Conservation (phyloP, 2,888 invertebrate species). For the Apocheima hispidaria region DNA sequence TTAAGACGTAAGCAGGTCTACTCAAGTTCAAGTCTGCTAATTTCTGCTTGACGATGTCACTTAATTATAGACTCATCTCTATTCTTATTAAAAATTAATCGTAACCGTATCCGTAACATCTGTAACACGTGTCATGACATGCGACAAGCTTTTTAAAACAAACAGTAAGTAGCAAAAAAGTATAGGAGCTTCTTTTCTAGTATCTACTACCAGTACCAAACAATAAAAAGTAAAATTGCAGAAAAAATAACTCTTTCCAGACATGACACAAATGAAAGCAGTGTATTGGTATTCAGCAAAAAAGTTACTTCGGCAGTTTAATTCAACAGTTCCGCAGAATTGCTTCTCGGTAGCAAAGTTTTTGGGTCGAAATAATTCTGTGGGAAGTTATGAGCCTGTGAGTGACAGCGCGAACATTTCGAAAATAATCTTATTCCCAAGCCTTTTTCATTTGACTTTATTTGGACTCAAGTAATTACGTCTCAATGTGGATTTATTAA, state of each 20-base stretch:
- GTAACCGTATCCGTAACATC: no score
- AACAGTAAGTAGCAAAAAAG: no score
- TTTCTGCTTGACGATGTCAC: not conserved
- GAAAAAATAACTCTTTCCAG: not conserved
- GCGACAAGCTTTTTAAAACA: no score
- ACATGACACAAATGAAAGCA: conserved; percentile 19
- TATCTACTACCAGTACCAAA: no score
- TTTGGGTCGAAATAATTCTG: conserved; percentile 26
- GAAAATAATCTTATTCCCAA: conserved; percentile 14
- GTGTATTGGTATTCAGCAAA: conserved; percentile 18
- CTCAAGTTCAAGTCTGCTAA: not conserved
- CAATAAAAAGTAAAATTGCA: conserved; percentile 11
- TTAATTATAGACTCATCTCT: not conserved
- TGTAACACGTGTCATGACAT: no score
- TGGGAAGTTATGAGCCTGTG: conserved; percentile 26
- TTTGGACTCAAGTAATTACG: conserved; percentile 10
- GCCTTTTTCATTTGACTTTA: conserved; percentile 13
- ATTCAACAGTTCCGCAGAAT: conserved; percentile 18
- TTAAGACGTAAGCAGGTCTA: not conserved
- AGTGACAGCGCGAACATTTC: conserved; percentile 20
- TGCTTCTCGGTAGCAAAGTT: conserved; percentile 14
- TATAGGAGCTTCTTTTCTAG: no score
- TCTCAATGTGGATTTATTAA: conserved; percentile 7
- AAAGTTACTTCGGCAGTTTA: conserved; percentile 26
- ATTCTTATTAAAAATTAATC: not conserved